Evolutionary conservation across 2,888 invertebrate species (phyloP).

Genomic region (Notodonta dromedarius): DNA sequence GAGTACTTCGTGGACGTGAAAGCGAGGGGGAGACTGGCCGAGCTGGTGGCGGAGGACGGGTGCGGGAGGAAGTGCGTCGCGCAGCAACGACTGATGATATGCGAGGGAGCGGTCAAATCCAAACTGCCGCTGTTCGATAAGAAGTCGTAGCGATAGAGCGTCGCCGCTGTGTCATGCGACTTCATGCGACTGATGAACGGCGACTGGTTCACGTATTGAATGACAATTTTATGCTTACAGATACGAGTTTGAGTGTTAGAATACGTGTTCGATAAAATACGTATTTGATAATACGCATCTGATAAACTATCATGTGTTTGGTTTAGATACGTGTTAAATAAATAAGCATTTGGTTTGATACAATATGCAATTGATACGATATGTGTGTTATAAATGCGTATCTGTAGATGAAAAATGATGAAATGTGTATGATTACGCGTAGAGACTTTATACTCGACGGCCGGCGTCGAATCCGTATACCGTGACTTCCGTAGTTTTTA

Average conservation of each 20-base stretch:
- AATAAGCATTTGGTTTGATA: not conserved
- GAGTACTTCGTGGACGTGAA: conserved; percentile 17
- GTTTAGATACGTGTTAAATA: not conserved
- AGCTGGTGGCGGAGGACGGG: conserved; percentile 41
- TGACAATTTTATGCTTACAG: not conserved
- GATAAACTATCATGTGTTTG: conserved; percentile 1
- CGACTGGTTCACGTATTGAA: not conserved
- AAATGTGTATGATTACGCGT: conserved; percentile 3
- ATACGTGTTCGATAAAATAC: conserved; percentile 2
- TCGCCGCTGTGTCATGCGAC: conserved; percentile 13
- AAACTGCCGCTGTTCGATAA: conserved; percentile 94
- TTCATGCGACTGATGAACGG: not conserved
- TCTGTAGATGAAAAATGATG: not conserved
- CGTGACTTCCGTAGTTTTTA: conserved; percentile 35
- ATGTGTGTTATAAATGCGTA: conserved; percentile 2
- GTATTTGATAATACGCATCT: not conserved
- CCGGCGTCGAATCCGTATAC: conserved; percentile 7
- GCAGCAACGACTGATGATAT: conserved; percentile 89
- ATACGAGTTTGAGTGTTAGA: not conserved
- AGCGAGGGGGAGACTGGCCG: conserved; percentile 27
- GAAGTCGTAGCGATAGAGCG: conserved; percentile 61
- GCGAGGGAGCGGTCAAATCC: conserved; percentile 94
- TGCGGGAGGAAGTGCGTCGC: conserved; percentile 75
- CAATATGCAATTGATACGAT: conserved; percentile 2
- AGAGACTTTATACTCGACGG: not conserved